Evolutionary conservation across 1,140 invertebrate species (phyloP), one percentile per base, ranked within the genome.

Genomic region (Nephila pilipes): DNA sequence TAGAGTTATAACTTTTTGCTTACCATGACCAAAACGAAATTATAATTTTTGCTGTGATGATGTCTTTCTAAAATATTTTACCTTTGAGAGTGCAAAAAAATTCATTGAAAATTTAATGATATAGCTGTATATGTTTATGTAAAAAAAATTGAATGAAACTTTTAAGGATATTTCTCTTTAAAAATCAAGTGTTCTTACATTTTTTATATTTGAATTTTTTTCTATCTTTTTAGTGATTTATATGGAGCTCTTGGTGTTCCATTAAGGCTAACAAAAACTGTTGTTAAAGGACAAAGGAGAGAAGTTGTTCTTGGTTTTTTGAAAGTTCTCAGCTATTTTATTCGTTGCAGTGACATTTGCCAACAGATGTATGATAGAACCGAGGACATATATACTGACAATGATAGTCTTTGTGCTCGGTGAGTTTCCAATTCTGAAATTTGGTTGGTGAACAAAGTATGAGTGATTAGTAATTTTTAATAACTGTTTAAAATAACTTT

Each of bases 181-280:
- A 46, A 10, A 0, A 10, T 46, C 1, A 6, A 10, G 1, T 4
- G 1, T 2, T 46, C 46, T 46, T 46, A 10, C 46, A 10, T 46
- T 46, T n/a, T n/a, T 46, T 46, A 46, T 32, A 80, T 8, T 79
- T 79, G 29, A 79, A 18, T 3, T 79, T 0, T 14, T 79, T 29
- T 29, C 69, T 25, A 29, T 91, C 25, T 60, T 92, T 75, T 36
- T 94, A 96, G 96, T 38, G 98, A 99, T 95, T 95, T 98, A 14
- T 98, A 97, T 95, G 98, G 98, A 22, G 97, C 97, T 87, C 96
- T 98, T 36, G 98, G 98, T 2, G 96, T 96, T 95, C 98, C 98
- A 4, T 95, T 97, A 0, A 97, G 97, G 95, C 95, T 97, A 32
- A 96, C 97, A 1, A 97, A 97, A 90, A 99, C 98, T 20, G 96